Conservation (phyloP, 2,113 vertebrate species). For the Erythrocercus mccallii region DNA sequence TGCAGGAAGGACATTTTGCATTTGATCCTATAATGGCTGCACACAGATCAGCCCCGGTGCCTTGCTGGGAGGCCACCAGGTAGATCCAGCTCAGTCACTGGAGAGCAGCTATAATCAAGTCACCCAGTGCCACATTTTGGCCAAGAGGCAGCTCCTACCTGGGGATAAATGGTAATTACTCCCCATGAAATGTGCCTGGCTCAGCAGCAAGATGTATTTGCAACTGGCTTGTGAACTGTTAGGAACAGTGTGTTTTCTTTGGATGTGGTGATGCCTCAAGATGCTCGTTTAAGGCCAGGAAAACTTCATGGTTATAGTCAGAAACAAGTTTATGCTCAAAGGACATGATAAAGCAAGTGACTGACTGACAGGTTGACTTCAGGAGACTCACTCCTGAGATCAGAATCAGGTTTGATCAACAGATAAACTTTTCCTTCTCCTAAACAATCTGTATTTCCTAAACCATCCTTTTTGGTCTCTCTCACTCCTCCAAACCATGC, state of each 20-base stretch:
- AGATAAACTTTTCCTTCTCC: not conserved
- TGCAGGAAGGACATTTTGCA: not conserved
- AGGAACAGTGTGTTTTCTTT: not conserved
- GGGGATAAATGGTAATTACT: not conserved
- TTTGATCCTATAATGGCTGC: not conserved
- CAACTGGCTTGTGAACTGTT: not conserved
- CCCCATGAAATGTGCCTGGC: not conserved
- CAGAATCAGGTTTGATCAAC: not conserved
- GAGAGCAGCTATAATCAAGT: rapidly evolving
- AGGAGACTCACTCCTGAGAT: not conserved
- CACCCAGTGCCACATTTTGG: not conserved
- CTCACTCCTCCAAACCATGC: not conserved
- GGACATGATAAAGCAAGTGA: not conserved
- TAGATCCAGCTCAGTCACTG: not conserved
- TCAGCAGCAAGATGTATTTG: not conserved
- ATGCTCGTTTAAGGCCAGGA: not conserved
- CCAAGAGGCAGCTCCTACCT: not conserved
- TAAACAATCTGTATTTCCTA: not conserved
- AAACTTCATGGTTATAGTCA: not conserved
- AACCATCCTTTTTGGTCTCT: not conserved
- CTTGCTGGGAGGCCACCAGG: not conserved
- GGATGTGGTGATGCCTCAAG: not conserved
- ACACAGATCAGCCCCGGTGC: not conserved
- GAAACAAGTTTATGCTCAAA: not conserved
- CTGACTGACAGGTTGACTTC: not conserved